These are phyloP conservation scores for Palythoa heliodiscus DNA, from an alignment of 92 coral and sea anemone genomes.

Conservation along the genomic window DNA sequence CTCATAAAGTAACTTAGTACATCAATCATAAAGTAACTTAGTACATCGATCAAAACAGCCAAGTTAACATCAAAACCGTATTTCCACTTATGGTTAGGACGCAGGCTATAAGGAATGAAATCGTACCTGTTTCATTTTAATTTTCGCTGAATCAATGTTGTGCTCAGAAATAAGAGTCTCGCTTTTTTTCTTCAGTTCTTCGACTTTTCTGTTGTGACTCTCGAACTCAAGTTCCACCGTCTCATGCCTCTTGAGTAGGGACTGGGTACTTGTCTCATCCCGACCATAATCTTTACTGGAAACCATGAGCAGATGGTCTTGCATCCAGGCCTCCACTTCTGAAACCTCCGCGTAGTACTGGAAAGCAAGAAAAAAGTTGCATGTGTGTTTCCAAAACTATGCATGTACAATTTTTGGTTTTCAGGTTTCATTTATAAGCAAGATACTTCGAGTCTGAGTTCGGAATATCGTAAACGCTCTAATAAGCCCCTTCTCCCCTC, in stretches of 20 bases:
- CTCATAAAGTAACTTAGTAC: too few relatives aligned
- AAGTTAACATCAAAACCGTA: neutral
- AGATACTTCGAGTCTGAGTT: too few relatives aligned
- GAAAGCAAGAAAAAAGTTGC: neutral
- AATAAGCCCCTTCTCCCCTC: too few relatives aligned
- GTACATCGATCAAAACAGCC: too few relatives aligned
- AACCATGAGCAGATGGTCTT: slow-evolving; percentile 81
- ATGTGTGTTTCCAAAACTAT: neutral
- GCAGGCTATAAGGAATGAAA: neutral
- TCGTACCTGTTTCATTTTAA: slow-evolving; percentile 74
- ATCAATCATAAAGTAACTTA: too few relatives aligned
- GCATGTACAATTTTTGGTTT: too few relatives aligned
- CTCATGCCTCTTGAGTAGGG: slow-evolving; percentile 87
- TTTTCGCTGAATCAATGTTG: slow-evolving; percentile 67
- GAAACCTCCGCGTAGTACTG: slow-evolving; percentile 90
- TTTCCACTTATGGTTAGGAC: neutral
- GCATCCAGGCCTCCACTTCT: slow-evolving; percentile 90
- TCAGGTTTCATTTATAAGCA: too few relatives aligned
- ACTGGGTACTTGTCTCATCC: slow-evolving; percentile 86
- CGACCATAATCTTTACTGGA: slow-evolving; percentile 93
- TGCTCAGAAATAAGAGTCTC: slow-evolving; percentile 59
- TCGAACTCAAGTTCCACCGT: slow-evolving; percentile 84
- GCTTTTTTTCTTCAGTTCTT: slow-evolving; percentile 62
- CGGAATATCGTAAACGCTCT: too few relatives aligned
- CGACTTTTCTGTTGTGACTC: slow-evolving; percentile 64